Evolutionary conservation across 2,797 vertebrate species (phyloP), one percentile per base, ranked within the genome.

Genomic region (Alectoris magna): DNA sequence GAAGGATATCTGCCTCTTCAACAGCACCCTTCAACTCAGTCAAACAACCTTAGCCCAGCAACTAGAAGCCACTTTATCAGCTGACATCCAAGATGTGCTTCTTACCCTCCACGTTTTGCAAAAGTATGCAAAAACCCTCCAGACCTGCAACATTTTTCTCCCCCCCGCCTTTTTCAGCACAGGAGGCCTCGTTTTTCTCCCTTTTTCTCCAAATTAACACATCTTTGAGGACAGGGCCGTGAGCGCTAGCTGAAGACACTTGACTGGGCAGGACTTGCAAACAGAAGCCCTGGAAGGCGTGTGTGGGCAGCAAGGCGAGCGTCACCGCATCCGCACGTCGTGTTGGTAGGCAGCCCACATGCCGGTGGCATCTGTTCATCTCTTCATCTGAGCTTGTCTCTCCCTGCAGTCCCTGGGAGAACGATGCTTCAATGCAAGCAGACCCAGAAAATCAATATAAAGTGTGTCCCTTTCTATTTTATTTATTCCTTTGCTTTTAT

Each of bases 331-430:
- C 96, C 84, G 44, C 72, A 36, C 90, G 87, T 55, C 5, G 82
- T 86, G 86, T 48, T 88, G 92, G 95, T 87, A 93, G 91, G 87
- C 96, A 96, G 75, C 95, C 91, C 80, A 93, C 94, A 64, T 80
- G 1, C 84, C 73, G 5, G 21, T 88, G 93, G 92, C 94, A 94
- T 96, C 95, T 93, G 64, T 85, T 94, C 93, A 69, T 87, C 91
- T 91, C 72, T 43, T 93, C 84, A 70, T 76, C 16, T 5, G 10
- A 84, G 93, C 71, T 62, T 34, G 34, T 94, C n/a, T 84, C 49
- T 84, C 72, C 80, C 71, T 18, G 44, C 67, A 92, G 34, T 67
- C 93, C 91, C 94, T 64, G 87, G 46, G 92, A 93, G 95, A 96
- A 88, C 8, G 58, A 84, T 85, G 93, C 63, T 73, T 93, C 90